phyloP scores from a whole-genome alignment of 2,888 invertebrate species.

The Leucania comma region DNA sequence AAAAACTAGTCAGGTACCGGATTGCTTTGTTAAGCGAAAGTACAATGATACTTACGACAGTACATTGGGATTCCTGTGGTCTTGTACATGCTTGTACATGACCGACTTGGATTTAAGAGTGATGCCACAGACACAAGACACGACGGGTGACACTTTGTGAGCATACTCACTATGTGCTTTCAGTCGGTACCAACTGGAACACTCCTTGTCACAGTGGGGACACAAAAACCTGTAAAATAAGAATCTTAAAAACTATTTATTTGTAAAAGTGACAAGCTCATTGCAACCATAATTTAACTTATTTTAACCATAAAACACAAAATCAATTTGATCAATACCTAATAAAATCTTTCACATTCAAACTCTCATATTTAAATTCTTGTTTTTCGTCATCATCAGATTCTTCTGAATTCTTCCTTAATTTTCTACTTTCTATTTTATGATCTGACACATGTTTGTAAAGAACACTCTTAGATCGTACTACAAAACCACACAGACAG shows the following conservation, averaged over 20 bases:
- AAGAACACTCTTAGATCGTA: conserved; percentile 83
- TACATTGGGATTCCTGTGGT: conserved; percentile 87
- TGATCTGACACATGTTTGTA: conserved; percentile 86
- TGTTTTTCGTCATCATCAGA: conserved; percentile 72
- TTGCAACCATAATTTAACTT: not conserved
- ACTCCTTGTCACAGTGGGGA: conserved; percentile 80
- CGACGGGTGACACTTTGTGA: conserved; percentile 82
- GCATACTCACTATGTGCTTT: conserved; percentile 80
- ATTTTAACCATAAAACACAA: not conserved
- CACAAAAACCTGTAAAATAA: conserved; percentile 83
- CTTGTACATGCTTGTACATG: conserved; percentile 89
- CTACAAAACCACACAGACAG: conserved; percentile 83
- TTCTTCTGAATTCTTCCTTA: conserved; percentile 68
- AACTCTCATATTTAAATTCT: conserved; percentile 74
- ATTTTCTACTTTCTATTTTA: conserved; percentile 78
- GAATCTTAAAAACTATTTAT: not conserved
- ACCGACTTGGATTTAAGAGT: conserved; percentile 88
- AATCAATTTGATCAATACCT: conserved; percentile 69
- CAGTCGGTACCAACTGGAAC: conserved; percentile 87
- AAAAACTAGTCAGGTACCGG: too few relatives aligned
- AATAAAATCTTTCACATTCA: conserved; percentile 84
- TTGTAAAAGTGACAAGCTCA: not conserved
- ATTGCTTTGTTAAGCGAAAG: not conserved
- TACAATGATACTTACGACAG: conserved; percentile 81
- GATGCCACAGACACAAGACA: conserved; percentile 87